A percentile compares a stretch with the other conserved stretches of the same genome.
phyloP scores from a whole-genome alignment of 1,140 invertebrate species.

The Formica exsecta region DNA sequence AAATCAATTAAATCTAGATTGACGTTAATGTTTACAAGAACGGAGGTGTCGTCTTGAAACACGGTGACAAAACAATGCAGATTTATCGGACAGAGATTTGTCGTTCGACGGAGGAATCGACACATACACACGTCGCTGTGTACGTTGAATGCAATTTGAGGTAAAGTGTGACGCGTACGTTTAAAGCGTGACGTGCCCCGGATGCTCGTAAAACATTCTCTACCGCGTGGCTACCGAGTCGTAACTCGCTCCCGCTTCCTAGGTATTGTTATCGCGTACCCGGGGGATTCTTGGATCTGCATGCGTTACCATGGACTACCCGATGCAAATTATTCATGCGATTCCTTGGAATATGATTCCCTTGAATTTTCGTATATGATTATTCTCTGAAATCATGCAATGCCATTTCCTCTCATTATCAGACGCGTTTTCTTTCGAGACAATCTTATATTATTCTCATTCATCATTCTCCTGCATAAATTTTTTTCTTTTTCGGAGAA shows the following conservation, averaged over 20 bases:
- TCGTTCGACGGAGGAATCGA: slow-evolving; percentile 16
- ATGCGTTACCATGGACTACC: slow-evolving; percentile 17
- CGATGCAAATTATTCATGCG: background rate
- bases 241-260: slow-evolving; percentile 77
- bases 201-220: slow-evolving; percentile 71
- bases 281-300: slow-evolving; percentile 65
- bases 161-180: slow-evolving; percentile 63
- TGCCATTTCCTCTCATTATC: too few relatives aligned
- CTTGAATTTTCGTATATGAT: background rate
- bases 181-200: slow-evolving; percentile 67
- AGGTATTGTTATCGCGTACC: slow-evolving; percentile 71
- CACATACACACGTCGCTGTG: background rate
- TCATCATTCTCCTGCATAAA: background rate
- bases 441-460: background rate
- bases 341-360: background rate
- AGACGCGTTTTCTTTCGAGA: background rate
- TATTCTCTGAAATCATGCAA: background rate
- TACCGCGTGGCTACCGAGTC: slow-evolving; percentile 67
- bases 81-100: slow-evolving; percentile 13
- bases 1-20: background rate
- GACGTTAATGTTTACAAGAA: background rate
- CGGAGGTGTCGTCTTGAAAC: background rate
- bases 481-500: background rate
- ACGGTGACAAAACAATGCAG: background rate
- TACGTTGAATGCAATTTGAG: slow-evolving; percentile 54